Conservation (phyloP, 2,113 vertebrate genomes). For the Nyctibius bracteatus region DNA sequence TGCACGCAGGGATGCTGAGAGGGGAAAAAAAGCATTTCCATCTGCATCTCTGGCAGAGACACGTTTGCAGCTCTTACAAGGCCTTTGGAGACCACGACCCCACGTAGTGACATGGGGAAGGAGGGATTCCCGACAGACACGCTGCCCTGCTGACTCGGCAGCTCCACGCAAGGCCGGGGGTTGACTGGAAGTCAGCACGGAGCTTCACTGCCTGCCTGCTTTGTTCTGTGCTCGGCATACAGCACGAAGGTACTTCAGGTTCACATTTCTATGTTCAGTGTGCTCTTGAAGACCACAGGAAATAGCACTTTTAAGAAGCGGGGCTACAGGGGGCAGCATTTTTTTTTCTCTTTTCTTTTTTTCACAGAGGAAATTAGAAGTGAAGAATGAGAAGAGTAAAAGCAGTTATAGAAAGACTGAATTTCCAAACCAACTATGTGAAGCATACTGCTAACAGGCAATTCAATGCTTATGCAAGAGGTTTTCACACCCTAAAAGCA, state of each 20-base stretch:
- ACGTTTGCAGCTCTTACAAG: accelerated
- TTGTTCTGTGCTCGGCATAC: neutral
- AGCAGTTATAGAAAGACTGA: neutral
- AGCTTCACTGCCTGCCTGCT: neutral
- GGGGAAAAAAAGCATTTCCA: neutral
- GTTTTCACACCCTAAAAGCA: neutral
- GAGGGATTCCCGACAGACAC: neutral
- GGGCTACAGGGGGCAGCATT: neutral
- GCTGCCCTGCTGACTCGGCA: neutral
- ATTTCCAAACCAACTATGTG: neutral
- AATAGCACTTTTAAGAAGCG: neutral
- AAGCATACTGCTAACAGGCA: neutral
- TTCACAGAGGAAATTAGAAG: neutral
- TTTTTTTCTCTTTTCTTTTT: neutral
- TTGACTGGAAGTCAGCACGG: neutral
- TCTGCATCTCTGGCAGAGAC: neutral
- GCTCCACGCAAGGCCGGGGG: neutral
- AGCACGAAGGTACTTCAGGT: neutral
- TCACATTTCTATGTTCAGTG: neutral
- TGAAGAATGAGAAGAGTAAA: neutral
- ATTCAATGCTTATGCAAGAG: neutral
- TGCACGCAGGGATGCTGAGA: neutral
- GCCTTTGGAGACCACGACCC: neutral
- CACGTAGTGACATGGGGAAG: accelerated
- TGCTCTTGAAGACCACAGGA: constrained; percentile 40